Percentiles rank a stretch among this genome's conserved stretches.
These are phyloP conservation scores for Cheirogaleus major DNA, from an alignment of 2,797 vertebrate genomes.

Conservation along the genomic window DNA sequence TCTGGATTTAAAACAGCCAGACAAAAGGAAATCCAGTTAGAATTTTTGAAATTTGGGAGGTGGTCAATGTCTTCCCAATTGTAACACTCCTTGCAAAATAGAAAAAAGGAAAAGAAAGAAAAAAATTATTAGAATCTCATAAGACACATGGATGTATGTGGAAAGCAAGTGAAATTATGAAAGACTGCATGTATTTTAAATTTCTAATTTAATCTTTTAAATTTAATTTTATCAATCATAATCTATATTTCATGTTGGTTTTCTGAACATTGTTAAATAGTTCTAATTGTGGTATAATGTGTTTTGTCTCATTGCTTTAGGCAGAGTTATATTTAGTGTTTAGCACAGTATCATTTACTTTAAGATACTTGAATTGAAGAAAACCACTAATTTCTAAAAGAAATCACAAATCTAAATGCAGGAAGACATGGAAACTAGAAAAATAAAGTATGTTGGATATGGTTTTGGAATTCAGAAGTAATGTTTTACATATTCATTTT, in stretches of 20 bases:
- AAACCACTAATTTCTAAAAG: slow-evolving; percentile 19
- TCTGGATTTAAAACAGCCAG: background rate
- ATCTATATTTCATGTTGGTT: background rate
- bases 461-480: background rate
- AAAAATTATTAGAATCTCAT: background rate
- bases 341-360: slow-evolving; percentile 20
- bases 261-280: slow-evolving; percentile 28
- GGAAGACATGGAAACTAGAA: slow-evolving; percentile 6
- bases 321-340: background rate
- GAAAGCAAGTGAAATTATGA: background rate
- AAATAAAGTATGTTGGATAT: background rate
- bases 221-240: background rate
- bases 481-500: slow-evolving; percentile 46
- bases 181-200: background rate
- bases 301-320: slow-evolving; percentile 38
- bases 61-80: background rate
- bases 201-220: slow-evolving; percentile 7
- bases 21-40: background rate
- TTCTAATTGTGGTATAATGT: background rate
- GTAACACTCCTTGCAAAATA: background rate
- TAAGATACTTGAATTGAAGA: slow-evolving; percentile 23
- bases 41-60: slow-evolving; percentile 24
- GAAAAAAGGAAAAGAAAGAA: background rate
- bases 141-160: background rate
- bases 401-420: slow-evolving; percentile 43